Evolutionary conservation across 2,888 invertebrate species (phyloP).

Genomic region (Arge pagana): DNA sequence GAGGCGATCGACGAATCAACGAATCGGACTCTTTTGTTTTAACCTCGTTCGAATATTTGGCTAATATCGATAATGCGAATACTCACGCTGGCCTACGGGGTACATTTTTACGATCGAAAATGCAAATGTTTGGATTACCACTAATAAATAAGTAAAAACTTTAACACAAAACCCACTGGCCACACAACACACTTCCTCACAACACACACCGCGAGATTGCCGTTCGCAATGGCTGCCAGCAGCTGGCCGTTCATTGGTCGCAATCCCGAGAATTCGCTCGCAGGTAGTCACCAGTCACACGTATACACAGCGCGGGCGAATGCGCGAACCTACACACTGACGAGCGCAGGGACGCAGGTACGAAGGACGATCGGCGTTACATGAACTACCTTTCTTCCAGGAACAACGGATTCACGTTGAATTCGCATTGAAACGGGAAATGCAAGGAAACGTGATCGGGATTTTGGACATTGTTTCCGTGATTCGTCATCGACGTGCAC

Average conservation of each 20-base stretch:
- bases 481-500: no score
- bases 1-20: no score
- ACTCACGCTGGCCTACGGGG: slow-evolving; percentile 73
- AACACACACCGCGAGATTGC: slow-evolving; percentile 48
- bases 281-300: no score
- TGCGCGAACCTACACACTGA: no score
- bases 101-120: slow-evolving; percentile 61
- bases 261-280: slow-evolving; percentile 2
- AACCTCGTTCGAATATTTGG: slow-evolving; percentile 9
- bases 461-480: no score
- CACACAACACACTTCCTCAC: slow-evolving; percentile 55
- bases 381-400: no score
- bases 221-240: slow-evolving; percentile 48
- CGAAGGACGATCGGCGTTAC: no score
- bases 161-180: slow-evolving; percentile 53
- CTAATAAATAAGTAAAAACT: slow-evolving; percentile 54
- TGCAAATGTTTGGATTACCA: slow-evolving; percentile 52
- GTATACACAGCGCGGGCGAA: no score
- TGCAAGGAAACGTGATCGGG: no score
- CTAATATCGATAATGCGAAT: slow-evolving; percentile 29
- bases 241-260: slow-evolving; percentile 37
- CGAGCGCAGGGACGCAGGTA: no score
- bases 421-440: no score
- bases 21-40: slow-evolving; percentile 12
- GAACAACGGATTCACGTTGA: no score